Conservation (phyloP, 2,113 vertebrate species). For the Symphodus melops region DNA sequence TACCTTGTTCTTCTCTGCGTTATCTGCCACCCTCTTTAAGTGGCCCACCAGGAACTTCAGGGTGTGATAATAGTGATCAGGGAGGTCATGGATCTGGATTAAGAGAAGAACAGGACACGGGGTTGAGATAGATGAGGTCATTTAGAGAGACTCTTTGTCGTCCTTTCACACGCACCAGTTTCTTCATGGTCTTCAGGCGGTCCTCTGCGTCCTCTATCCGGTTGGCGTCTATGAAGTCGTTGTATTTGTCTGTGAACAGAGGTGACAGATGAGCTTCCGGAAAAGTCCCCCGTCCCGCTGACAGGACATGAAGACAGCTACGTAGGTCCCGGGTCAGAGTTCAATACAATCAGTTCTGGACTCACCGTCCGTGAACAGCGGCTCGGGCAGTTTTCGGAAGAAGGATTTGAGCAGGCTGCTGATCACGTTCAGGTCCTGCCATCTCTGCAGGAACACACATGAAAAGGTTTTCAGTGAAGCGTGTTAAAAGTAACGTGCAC, state of each 20-base stretch:
- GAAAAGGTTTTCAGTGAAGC: background rate
- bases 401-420: slow-evolving; percentile 97
- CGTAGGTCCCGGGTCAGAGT: no score
- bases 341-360: background rate
- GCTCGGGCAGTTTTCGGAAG: slow-evolving; percentile 95
- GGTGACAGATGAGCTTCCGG: background rate
- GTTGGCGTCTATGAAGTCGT: slow-evolving; percentile 94
- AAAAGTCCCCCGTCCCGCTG: no score
- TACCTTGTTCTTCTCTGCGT: slow-evolving; percentile 96
- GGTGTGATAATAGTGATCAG: slow-evolving; percentile 92
- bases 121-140: no score
- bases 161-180: slow-evolving; percentile 84
- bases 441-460: slow-evolving; percentile 83
- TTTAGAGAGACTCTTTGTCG: background rate
- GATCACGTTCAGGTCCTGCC: slow-evolving; percentile 97
- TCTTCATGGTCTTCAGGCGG: slow-evolving; percentile 92
- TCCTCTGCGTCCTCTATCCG: slow-evolving; percentile 90
- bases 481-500: no score
- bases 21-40: slow-evolving; percentile 92
- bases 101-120: background rate
- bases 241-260: slow-evolving; percentile 90
- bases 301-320: no score
- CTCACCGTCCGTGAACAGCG: slow-evolving; percentile 95
- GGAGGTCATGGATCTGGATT: slow-evolving; percentile 90
- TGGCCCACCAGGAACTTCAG: slow-evolving; percentile 94